These are phyloP conservation scores for Dasysyrphus tricinctus DNA, from an alignment of 2,888 invertebrate species.

Conservation along the genomic window DNA sequence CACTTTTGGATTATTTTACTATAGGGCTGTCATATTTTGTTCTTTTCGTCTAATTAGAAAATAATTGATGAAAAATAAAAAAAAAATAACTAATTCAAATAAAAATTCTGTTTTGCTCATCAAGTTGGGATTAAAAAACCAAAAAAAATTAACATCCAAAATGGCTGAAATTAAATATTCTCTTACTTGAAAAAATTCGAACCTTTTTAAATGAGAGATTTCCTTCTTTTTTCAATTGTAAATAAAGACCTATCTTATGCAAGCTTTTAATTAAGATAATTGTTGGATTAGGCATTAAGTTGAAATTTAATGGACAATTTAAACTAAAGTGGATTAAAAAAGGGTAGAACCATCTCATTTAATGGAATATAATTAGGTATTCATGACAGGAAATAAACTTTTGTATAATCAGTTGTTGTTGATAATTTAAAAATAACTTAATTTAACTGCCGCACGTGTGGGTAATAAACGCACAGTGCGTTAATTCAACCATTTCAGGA, in stretches of 20 bases:
- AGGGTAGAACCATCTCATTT: conserved; percentile 1
- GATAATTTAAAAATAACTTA: neutral
- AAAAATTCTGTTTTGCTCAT: too few relatives aligned
- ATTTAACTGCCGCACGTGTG: neutral
- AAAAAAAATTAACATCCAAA: neutral
- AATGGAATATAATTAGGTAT: neutral
- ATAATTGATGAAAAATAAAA: too few relatives aligned
- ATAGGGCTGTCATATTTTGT: too few relatives aligned
- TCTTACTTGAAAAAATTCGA: neutral
- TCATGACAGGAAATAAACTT: neutral
- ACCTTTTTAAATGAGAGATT: conserved; percentile 8
- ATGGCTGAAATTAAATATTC: neutral
- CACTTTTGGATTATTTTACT: too few relatives aligned
- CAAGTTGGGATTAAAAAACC: neutral
- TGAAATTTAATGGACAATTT: conserved; percentile 21
- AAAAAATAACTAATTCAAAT: too few relatives aligned
- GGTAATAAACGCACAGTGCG: too few relatives aligned
- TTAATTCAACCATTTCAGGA: too few relatives aligned
- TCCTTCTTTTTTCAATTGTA: neutral
- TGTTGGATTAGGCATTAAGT: conserved; percentile 6
- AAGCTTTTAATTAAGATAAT: conserved; percentile 25
- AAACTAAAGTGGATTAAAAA: conserved; percentile 8
- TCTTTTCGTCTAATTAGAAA: too few relatives aligned
- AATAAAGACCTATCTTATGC: neutral
- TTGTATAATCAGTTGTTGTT: neutral